These are phyloP conservation scores for Vicugna pacos DNA, from an alignment of 2,113 vertebrate genomes.

Conservation along the genomic window DNA sequence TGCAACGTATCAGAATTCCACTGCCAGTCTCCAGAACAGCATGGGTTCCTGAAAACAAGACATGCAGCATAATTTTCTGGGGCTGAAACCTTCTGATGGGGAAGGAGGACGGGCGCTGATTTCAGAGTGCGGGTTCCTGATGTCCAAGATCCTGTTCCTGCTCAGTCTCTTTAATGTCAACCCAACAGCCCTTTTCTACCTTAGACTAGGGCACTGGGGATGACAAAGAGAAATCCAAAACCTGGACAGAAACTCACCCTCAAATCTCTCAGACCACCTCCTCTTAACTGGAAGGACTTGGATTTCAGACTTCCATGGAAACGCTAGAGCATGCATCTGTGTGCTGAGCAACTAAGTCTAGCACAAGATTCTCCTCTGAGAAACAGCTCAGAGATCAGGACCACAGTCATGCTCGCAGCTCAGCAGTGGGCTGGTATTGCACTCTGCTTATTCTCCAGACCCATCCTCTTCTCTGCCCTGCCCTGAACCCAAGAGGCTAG, in stretches of 20 bases:
- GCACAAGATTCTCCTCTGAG: neutral
- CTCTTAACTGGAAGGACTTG: neutral
- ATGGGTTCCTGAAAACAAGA: neutral
- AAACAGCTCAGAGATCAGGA: neutral
- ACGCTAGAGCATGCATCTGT: neutral
- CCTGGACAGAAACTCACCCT: neutral
- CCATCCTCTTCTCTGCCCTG: neutral
- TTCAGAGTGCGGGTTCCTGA: neutral
- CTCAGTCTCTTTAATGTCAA: neutral
- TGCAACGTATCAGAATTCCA: neutral
- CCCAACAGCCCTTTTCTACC: neutral
- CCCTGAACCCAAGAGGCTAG: neutral
- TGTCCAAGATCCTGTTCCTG: neutral
- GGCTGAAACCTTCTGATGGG: neutral
- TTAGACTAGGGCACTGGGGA: neutral
- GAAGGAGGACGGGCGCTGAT: neutral
- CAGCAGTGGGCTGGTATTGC: fast-evolving
- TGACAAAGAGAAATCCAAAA: neutral
- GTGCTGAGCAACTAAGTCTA: fast-evolving
- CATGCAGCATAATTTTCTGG: too few relatives aligned
- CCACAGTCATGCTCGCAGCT: fast-evolving
- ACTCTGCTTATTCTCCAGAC: fast-evolving
- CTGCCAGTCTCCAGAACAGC: neutral
- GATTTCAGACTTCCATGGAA: neutral
- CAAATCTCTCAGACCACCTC: neutral